Conservation (phyloP, 2,888 invertebrate genomes). For the Rhorus exstirpatorius region DNA sequence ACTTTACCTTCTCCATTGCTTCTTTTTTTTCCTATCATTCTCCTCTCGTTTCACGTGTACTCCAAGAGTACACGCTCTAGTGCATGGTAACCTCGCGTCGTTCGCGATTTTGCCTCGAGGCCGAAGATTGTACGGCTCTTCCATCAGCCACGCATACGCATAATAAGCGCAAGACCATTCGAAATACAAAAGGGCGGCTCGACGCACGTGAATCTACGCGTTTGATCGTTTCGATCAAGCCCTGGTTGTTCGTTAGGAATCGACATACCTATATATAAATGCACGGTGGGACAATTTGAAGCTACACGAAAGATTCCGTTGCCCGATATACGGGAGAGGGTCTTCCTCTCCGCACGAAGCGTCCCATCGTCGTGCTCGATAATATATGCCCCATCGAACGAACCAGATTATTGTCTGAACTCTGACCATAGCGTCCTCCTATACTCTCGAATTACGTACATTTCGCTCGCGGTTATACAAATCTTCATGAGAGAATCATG, state of each 20-base stretch:
- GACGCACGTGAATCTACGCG: background rate
- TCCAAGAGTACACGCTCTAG: too few relatives aligned
- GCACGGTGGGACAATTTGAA: constrained; percentile 28
- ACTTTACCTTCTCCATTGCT: background rate
- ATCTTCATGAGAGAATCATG: constrained; percentile 6
- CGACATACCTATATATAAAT: constrained; percentile 10
- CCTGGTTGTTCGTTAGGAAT: constrained; percentile 38
- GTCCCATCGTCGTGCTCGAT: constrained; percentile 41
- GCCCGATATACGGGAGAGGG: constrained; percentile 50
- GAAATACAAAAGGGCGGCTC: background rate
- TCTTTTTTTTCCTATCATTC: too few relatives aligned
- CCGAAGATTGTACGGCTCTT: constrained; percentile 22
- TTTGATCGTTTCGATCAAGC: background rate
- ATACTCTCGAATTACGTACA: constrained; percentile 4
- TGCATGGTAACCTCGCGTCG: background rate
- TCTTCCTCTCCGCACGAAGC: constrained; percentile 48
- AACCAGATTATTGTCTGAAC: constrained; percentile 83
- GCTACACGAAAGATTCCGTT: constrained; percentile 60
- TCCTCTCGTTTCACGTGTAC: too few relatives aligned
- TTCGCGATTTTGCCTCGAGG: constrained; percentile 43
- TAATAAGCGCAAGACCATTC: background rate
- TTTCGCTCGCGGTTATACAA: constrained; percentile 6
- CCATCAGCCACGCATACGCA: constrained; percentile 39
- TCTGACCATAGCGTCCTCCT: constrained; percentile 73
- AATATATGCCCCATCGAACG: constrained; percentile 70